These are phyloP conservation scores for Takifugu rubripes DNA, from an alignment of 2,797 vertebrate genomes.

Conservation along the genomic window DNA sequence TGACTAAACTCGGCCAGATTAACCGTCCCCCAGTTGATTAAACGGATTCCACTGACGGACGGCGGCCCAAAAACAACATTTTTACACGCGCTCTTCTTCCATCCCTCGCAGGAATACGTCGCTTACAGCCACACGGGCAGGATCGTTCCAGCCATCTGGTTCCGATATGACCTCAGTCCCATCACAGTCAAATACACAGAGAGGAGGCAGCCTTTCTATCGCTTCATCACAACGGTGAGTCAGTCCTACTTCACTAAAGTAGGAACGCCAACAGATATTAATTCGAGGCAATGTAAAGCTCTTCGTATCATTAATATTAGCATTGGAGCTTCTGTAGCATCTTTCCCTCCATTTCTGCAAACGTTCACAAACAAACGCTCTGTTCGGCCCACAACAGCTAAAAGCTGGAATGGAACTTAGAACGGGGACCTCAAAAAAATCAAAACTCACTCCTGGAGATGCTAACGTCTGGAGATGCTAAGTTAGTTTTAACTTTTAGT, in stretches of 20 bases:
- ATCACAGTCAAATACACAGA: conserved; percentile 99
- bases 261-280: background rate
- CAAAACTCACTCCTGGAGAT: too few relatives aligned
- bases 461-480: too few relatives aligned
- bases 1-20: conserved; percentile 12
- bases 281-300: background rate
- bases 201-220: conserved; percentile 91
- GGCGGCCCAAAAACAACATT: background rate
- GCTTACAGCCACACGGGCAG: conserved; percentile 98
- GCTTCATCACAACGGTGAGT: conserved; percentile 98
- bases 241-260: background rate
- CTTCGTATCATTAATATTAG: background rate
- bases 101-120: conserved; percentile 87
- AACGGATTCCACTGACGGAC: background rate
- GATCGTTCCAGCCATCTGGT: conserved; percentile 99
- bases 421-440: too few relatives aligned
- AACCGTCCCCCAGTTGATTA: background rate
- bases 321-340: background rate
- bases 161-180: conserved; percentile 96
- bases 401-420: too few relatives aligned
- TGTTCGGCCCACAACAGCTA: too few relatives aligned
- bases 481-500: too few relatives aligned
- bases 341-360: background rate
- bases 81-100: background rate
- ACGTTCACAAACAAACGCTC: background rate